These are phyloP conservation scores for Cuniculus paca DNA, from an alignment of 2,797 vertebrate species.

Conservation along the genomic window DNA sequence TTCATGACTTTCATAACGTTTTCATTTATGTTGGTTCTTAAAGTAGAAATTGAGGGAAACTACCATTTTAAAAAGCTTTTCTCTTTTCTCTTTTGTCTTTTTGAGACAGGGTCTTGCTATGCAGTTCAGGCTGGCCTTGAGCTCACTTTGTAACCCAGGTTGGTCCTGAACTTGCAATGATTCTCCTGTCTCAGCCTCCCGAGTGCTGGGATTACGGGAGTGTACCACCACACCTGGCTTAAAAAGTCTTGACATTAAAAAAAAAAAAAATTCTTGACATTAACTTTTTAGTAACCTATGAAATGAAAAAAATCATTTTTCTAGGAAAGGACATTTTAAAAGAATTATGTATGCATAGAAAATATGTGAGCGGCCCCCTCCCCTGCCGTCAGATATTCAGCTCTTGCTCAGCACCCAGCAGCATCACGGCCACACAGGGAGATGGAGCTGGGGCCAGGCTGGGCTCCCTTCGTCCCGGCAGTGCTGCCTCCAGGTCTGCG, in stretches of 20 bases:
- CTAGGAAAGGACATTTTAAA: background rate
- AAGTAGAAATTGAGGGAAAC: background rate
- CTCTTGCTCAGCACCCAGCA: background rate
- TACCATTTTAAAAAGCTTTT: background rate
- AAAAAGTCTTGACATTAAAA: background rate
- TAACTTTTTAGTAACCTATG: background rate
- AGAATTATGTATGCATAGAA: background rate
- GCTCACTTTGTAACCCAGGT: too few species aligned
- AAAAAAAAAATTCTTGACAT: background rate
- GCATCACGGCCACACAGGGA: rapidly evolving
- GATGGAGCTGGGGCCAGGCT: rapidly evolving
- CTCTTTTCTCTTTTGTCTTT: too few species aligned
- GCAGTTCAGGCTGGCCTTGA: too few species aligned
- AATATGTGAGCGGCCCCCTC: background rate
- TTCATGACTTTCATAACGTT: background rate
- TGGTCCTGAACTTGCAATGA: too few species aligned
- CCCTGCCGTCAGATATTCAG: background rate
- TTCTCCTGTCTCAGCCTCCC: too few species aligned
- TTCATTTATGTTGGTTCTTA: background rate
- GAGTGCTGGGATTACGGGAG: too few species aligned
- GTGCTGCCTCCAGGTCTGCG: background rate
- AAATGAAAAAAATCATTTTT: background rate
- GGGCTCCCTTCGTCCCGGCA: background rate
- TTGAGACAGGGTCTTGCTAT: too few species aligned
- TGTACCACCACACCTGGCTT: too few species aligned